A percentile compares a stretch with the other conserved stretches of the same genome.
These are phyloP conservation scores for Phalera bucephala DNA, from an alignment of 2,888 invertebrate species.

Conservation along the genomic window DNA sequence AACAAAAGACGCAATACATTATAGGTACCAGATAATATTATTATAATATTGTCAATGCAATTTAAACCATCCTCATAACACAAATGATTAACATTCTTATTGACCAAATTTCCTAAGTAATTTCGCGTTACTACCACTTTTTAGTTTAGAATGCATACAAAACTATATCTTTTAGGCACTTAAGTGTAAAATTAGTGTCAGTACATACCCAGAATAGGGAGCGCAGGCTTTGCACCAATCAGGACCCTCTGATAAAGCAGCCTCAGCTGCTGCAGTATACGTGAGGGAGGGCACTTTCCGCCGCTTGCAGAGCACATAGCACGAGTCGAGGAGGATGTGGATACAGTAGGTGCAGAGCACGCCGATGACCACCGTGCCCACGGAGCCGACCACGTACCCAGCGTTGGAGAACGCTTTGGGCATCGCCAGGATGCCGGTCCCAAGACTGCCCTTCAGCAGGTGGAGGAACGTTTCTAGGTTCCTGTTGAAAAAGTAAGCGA, in stretches of 20 bases:
- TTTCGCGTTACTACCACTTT: too few species aligned
- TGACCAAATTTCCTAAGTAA: too few species aligned
- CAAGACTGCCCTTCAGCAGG: slow-evolving; percentile 94
- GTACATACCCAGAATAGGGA: slow-evolving; percentile 86
- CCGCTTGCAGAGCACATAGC: slow-evolving; percentile 85
- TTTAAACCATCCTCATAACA: too few species aligned
- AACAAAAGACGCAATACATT: too few species aligned
- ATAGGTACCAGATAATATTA: too few species aligned
- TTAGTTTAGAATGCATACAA: too few species aligned
- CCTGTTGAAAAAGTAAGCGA: slow-evolving; percentile 78
- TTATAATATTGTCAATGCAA: too few species aligned
- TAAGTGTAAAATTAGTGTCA: too few species aligned
- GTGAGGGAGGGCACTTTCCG: slow-evolving; percentile 85
- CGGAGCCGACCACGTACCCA: slow-evolving; percentile 90
- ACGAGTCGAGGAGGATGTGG: slow-evolving; percentile 90
- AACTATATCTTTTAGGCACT: too few species aligned
- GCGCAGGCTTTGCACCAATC: slow-evolving; percentile 84
- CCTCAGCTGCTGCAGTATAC: slow-evolving; percentile 92
- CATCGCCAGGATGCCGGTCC: slow-evolving; percentile 96
- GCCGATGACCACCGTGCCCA: slow-evolving; percentile 93
- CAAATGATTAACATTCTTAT: too few species aligned
- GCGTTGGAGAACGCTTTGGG: slow-evolving; percentile 93
- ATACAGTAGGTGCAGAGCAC: slow-evolving; percentile 97
- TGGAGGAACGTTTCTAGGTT: slow-evolving; percentile 92
- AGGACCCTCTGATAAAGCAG: slow-evolving; percentile 91